Conservation (phyloP, 2,113 vertebrate genomes). For the Athene cunicularia region DNA sequence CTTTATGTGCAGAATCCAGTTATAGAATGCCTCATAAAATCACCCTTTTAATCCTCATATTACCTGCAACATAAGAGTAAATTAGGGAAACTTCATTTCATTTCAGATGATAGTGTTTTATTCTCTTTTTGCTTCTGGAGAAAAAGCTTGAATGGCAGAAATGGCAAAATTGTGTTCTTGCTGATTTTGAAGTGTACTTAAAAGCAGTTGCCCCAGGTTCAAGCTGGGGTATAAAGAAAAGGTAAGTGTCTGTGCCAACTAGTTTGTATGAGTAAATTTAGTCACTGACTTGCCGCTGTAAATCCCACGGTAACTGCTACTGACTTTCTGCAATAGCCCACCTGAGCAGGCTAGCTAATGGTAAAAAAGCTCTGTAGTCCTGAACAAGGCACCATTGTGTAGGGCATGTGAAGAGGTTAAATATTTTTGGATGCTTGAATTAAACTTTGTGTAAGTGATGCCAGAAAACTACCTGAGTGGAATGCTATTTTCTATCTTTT, state of each 20-base stretch:
- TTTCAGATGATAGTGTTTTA: neutral
- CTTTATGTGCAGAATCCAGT: conserved; percentile 26
- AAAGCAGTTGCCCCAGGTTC: neutral
- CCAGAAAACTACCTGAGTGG: neutral
- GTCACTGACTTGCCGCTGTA: neutral
- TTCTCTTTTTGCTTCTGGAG: neutral
- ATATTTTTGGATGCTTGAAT: neutral
- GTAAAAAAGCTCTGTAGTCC: neutral
- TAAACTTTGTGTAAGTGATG: neutral
- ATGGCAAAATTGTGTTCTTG: conserved; percentile 19
- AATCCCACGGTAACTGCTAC: neutral
- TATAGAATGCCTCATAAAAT: conserved; percentile 32
- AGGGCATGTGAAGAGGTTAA: neutral
- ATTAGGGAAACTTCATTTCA: neutral
- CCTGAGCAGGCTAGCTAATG: neutral
- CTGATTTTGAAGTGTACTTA: conserved; percentile 15
- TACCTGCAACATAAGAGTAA: neutral
- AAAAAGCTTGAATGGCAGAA: neutral
- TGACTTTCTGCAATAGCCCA: neutral
- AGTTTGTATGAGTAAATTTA: neutral
- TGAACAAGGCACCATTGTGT: neutral
- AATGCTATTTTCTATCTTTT: neutral
- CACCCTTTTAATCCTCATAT: conserved; percentile 24
- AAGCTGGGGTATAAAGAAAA: neutral
- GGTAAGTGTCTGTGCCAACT: neutral